phyloP scores from a whole-genome alignment of 1,140 invertebrate species.

The Coptotermes formosanus region DNA sequence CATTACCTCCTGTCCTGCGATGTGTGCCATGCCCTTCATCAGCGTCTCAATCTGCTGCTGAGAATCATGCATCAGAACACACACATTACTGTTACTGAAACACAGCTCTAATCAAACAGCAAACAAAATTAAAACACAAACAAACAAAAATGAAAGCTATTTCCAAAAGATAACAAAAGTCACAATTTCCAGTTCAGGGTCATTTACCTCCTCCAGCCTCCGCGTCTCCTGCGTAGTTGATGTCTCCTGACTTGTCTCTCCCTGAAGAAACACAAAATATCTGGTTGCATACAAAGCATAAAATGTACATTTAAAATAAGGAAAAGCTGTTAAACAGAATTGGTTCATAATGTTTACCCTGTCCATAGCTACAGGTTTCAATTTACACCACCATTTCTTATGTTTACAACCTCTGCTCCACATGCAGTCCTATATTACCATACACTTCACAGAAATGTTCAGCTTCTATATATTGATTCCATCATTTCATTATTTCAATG shows the following conservation, averaged over 20 bases:
- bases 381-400: too few relatives aligned
- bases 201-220: constrained; percentile 37
- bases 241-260: not conserved
- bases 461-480: too few relatives aligned
- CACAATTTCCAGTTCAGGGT: not conserved
- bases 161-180: not conserved
- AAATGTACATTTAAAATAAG: too few relatives aligned
- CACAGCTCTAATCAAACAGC: constrained; percentile 35
- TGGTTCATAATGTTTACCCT: too few relatives aligned
- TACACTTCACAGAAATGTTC: too few relatives aligned
- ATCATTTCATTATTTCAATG: too few relatives aligned
- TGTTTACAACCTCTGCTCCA: too few relatives aligned
- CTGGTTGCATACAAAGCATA: not conserved
- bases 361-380: too few relatives aligned
- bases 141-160: not conserved
- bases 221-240: constrained; percentile 35
- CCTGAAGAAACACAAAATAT: not conserved
- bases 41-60: constrained; percentile 48
- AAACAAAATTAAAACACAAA: constrained; percentile 37
- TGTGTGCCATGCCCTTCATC: constrained; percentile 48
- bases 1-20: constrained; percentile 50
- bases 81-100: constrained; percentile 33
- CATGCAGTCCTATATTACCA: too few relatives aligned
- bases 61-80: constrained; percentile 38
- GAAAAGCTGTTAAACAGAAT: too few relatives aligned